Percentiles rank a stretch among this genome's conserved stretches.
Conservation (phyloP, 1,140 invertebrate genomes). For the Hestina assimilis region DNA sequence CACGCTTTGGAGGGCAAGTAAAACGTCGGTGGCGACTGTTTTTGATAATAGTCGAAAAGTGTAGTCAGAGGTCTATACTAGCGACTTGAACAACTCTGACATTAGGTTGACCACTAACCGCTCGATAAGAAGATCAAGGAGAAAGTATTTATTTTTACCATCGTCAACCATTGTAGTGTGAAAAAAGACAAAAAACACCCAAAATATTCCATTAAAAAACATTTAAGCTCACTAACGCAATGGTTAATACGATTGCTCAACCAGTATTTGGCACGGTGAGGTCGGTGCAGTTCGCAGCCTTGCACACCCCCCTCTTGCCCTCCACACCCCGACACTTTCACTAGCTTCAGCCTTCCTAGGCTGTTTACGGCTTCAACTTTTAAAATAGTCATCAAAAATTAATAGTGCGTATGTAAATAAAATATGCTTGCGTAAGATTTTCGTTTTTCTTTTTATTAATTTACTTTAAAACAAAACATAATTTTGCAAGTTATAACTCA, state of each 20-base stretch:
- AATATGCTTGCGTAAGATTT: not conserved
- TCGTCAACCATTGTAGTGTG: not conserved
- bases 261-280: conserved; percentile 55
- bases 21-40: too few species aligned
- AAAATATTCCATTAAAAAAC: not conserved
- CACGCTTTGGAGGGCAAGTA: too few species aligned
- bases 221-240: conserved; percentile 47
- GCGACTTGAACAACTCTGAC: too few species aligned
- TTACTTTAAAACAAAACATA: too few species aligned
- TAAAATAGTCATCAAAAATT: conserved; percentile 15
- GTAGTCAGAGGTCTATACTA: too few species aligned
- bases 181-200: not conserved
- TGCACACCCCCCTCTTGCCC: conserved; percentile 35
- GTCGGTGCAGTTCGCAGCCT: conserved; percentile 63
- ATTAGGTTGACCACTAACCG: too few species aligned
- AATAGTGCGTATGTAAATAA: conserved; percentile 17
- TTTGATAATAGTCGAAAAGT: too few species aligned
- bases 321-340: conserved; percentile 53
- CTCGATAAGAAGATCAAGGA: too few species aligned
- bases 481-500: too few species aligned
- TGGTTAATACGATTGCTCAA: conserved; percentile 65
- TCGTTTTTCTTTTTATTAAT: not conserved
- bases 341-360: conserved; percentile 47
- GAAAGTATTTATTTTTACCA: not conserved
- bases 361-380: conserved; percentile 31